A percentile compares a stretch with the other conserved stretches of the same genome.
Evolutionary conservation across 2,888 invertebrate species (phyloP).

Genomic region (Lasioglossum marginatum): DNA sequence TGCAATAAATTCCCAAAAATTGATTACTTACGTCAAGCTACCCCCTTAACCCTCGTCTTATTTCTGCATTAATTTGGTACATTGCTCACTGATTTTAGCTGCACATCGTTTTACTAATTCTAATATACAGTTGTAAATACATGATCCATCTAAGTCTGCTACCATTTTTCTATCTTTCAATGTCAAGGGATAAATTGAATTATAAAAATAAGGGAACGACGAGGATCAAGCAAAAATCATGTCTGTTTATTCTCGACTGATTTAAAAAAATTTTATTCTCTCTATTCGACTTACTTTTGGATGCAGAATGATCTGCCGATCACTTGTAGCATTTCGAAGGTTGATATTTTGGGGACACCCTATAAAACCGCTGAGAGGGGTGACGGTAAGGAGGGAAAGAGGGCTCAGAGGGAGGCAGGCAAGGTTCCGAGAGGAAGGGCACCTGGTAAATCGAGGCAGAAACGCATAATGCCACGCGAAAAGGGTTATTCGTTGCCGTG

Average conservation of each 20-base stretch:
- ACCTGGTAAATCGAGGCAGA: slow-evolving; percentile 49
- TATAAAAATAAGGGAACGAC: background rate
- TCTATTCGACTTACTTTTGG: background rate
- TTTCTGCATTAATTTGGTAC: background rate
- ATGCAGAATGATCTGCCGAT: background rate
- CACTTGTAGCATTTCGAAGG: background rate
- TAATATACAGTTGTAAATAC: too few relatives aligned
- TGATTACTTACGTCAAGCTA: background rate
- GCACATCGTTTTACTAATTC: too few relatives aligned
- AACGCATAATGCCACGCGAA: slow-evolving; percentile 39
- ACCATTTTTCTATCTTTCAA: too few relatives aligned
- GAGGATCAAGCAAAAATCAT: background rate
- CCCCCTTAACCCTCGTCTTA: background rate
- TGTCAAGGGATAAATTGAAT: background rate
- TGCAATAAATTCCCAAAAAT: background rate
- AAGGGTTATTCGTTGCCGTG: slow-evolving; percentile 30
- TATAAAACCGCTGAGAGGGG: background rate
- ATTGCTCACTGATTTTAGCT: background rate
- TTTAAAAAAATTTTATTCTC: background rate
- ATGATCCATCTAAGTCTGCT: too few relatives aligned
- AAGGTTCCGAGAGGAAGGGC: background rate
- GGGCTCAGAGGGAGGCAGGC: background rate
- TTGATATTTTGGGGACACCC: background rate
- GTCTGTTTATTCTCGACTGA: background rate
- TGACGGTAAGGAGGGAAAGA: background rate